Evolutionary conservation across 2,888 invertebrate species (phyloP).

Genomic region (Lepidonotus clava): DNA sequence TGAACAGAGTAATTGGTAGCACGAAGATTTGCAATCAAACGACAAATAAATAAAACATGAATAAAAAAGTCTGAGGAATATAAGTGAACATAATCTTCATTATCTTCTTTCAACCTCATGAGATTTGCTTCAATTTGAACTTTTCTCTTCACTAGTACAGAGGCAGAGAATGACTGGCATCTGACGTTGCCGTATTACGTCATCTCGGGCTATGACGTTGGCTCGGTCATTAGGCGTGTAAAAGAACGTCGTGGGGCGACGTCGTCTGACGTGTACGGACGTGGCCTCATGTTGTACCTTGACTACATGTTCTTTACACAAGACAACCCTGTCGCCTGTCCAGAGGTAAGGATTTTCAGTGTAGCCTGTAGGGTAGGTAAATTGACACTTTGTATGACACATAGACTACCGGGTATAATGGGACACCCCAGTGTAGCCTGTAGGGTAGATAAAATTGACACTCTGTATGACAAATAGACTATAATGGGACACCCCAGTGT

Average conservation of each 20-base stretch:
- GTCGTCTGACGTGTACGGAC: conserved; percentile 64
- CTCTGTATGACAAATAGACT: no score
- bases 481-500: no score
- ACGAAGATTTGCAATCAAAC: not conserved
- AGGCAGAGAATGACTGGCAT: conserved; percentile 65
- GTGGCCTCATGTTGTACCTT: conserved; percentile 71
- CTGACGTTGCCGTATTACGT: conserved; percentile 71
- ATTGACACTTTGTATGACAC: no score
- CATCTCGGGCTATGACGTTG: conserved; percentile 68
- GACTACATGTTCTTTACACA: conserved; percentile 69
- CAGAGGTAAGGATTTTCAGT: conserved; percentile 68
- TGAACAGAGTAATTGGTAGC: no score
- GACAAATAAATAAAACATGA: not conserved
- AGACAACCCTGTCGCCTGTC: conserved; percentile 66
- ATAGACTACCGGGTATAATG: no score
- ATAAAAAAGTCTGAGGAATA: not conserved
- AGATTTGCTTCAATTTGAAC: not conserved
- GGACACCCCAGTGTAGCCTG: no score
- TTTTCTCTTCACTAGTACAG: not conserved
- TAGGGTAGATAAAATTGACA: no score
- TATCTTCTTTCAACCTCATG: not conserved
- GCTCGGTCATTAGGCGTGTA: conserved; percentile 66
- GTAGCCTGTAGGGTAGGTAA: no score
- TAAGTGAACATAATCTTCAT: not conserved
- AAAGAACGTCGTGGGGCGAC: not conserved